phyloP scores from a whole-genome alignment of 2,888 invertebrate species.

The Tetrapedia diversipes region DNA sequence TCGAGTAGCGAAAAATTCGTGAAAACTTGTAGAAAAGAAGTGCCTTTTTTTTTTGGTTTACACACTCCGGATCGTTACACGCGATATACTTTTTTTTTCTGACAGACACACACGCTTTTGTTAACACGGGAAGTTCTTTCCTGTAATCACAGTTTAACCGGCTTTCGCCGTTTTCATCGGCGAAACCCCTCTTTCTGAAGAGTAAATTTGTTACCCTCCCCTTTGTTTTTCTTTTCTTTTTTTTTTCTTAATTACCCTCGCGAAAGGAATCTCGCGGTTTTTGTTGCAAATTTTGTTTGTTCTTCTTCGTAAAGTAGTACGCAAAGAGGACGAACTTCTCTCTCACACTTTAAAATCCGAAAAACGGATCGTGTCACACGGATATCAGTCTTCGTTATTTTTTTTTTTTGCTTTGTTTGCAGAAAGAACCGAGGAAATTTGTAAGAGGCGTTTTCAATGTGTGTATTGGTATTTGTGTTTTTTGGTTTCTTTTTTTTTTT shows the following conservation, averaged over 20 bases:
- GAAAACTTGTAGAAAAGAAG: slow-evolving; percentile 31
- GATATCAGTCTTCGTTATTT: slow-evolving; percentile 61
- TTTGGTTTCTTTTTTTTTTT: too few relatives aligned
- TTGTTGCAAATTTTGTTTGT: too few relatives aligned
- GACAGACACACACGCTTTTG: slow-evolving; percentile 25
- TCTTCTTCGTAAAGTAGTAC: too few relatives aligned
- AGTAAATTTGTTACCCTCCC: background rate
- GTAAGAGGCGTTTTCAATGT: slow-evolving; percentile 9
- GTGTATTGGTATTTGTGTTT: background rate
- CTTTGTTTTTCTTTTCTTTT: background rate
- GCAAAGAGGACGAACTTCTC: slow-evolving; percentile 7
- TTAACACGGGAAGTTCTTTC: slow-evolving; percentile 19
- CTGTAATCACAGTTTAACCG: slow-evolving; percentile 53
- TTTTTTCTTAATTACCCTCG: background rate
- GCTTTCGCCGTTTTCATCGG: slow-evolving; percentile 26
- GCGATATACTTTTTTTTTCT: slow-evolving; percentile 17
- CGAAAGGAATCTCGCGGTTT: slow-evolving; percentile 1
- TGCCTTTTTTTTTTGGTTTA: background rate
- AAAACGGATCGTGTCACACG: slow-evolving; percentile 52
- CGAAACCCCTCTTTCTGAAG: background rate
- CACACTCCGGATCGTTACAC: slow-evolving; percentile 16
- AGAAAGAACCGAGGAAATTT: slow-evolving; percentile 53
- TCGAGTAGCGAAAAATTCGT: slow-evolving; percentile 23
- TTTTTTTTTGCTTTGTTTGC: background rate
- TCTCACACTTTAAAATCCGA: slow-evolving; percentile 20